Conservation (phyloP, 2,888 invertebrate genomes). For the Thereva nobilitata region DNA sequence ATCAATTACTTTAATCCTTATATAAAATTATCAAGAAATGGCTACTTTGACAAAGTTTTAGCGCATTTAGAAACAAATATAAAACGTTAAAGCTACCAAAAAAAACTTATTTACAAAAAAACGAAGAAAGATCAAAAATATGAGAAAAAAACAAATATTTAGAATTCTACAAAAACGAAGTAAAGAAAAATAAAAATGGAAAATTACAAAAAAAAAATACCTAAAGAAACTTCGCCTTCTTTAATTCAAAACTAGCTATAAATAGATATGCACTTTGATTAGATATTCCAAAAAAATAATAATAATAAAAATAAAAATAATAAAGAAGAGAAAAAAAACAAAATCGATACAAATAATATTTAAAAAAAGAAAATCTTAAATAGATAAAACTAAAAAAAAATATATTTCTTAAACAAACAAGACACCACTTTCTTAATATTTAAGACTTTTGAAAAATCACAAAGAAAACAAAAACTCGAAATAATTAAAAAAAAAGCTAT, state of each 20-base stretch:
- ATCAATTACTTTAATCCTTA: too few relatives aligned
- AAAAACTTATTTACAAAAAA: too few relatives aligned
- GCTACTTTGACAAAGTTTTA: too few relatives aligned
- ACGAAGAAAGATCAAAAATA: too few relatives aligned
- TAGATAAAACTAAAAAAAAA: slow-evolving; percentile 6
- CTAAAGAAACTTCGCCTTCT: slow-evolving; percentile 29
- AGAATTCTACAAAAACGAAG: slow-evolving; percentile 1
- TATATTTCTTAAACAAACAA: slow-evolving; percentile 22
- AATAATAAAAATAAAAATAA: not conserved
- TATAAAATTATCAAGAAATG: too few relatives aligned
- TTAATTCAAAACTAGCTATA: slow-evolving; percentile 28
- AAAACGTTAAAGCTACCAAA: too few relatives aligned
- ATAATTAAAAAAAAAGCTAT: slow-evolving; percentile 15
- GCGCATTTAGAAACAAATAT: too few relatives aligned
- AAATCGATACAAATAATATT: not conserved
- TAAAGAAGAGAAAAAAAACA: slow-evolving; percentile 17
- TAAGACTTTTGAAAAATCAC: slow-evolving; percentile 6
- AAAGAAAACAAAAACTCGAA: slow-evolving; percentile 16
- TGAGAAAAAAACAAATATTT: not conserved
- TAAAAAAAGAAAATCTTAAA: slow-evolving; percentile 11
- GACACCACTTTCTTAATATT: slow-evolving; percentile 33
- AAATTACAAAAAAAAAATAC: slow-evolving; percentile 4
- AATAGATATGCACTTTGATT: slow-evolving; percentile 23
- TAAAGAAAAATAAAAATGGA: slow-evolving; percentile 10
- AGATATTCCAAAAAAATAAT: slow-evolving; percentile 10